phyloP scores from a whole-genome alignment of 1,140 invertebrate genomes.

The Drosophila parvula region DNA sequence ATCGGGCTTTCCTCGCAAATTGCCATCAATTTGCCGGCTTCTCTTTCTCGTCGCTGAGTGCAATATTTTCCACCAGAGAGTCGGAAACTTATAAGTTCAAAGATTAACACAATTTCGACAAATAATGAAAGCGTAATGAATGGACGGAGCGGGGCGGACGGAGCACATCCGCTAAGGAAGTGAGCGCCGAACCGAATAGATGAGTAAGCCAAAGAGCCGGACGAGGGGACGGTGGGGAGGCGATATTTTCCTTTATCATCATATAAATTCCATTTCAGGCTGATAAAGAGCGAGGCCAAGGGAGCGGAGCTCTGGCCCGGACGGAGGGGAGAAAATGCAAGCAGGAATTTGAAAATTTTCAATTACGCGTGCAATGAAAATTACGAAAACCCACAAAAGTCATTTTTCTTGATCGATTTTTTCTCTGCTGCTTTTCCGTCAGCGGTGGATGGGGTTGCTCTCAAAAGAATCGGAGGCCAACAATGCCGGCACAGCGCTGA shows the following conservation, averaged over 20 bases:
- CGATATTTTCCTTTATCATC: conserved; percentile 78
- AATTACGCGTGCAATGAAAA: conserved; percentile 83
- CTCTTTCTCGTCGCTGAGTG: conserved; percentile 13
- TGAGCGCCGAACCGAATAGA: conserved; percentile 26
- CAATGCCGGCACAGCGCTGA: conserved; percentile 54
- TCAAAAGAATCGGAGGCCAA: conserved; percentile 77
- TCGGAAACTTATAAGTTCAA: conserved; percentile 58
- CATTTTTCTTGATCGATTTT: conserved; percentile 83
- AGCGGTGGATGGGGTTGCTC: conserved; percentile 39
- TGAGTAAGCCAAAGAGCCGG: conserved; percentile 20
- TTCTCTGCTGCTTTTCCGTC: conserved; percentile 27
- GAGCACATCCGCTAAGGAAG: conserved; percentile 24
- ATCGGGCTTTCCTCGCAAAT: conserved; percentile 39
- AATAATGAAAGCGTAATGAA: conserved; percentile 81
- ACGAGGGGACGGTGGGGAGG: not conserved
- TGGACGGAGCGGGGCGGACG: conserved; percentile 15
- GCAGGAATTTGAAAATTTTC: conserved; percentile 82
- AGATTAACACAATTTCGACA: conserved; percentile 81
- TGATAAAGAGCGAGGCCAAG: conserved; percentile 46
- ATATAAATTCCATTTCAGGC: conserved; percentile 70
- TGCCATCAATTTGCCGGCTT: conserved; percentile 67
- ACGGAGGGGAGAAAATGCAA: conserved; percentile 65
- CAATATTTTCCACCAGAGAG: conserved; percentile 34
- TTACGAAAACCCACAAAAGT: conserved; percentile 83
- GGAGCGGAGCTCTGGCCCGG: not conserved